Evolutionary conservation across 2,797 vertebrate species (phyloP).

Genomic region (Iguana delicatissima): DNA sequence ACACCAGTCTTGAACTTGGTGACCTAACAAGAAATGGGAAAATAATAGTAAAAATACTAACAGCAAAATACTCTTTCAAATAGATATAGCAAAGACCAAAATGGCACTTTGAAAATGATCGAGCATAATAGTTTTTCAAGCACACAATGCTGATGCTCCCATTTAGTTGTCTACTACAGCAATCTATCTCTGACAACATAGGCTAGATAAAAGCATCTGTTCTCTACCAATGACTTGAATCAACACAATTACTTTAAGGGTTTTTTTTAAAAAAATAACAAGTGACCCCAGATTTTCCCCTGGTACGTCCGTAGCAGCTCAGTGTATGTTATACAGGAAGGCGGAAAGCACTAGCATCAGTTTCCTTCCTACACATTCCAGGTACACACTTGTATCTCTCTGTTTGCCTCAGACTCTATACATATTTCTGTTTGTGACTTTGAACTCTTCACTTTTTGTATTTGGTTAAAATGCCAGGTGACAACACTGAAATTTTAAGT

Average conservation of each 20-base stretch:
- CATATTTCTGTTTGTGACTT: neutral
- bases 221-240: slow-evolving; percentile 39
- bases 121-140: neutral
- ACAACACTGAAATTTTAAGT: neutral
- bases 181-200: slow-evolving; percentile 49
- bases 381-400: slow-evolving; percentile 53
- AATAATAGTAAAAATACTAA: slow-evolving; percentile 16
- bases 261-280: neutral
- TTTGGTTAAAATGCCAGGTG: neutral
- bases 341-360: slow-evolving; percentile 66
- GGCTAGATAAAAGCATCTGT: slow-evolving; percentile 54
- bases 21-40: slow-evolving; percentile 42
- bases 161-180: slow-evolving; percentile 44
- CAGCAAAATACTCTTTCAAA: slow-evolving; percentile 29
- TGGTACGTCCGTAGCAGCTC: slow-evolving; percentile 54
- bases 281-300: slow-evolving; percentile 35
- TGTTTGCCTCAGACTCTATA: slow-evolving; percentile 36
- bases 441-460: slow-evolving; percentile 5
- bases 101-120: slow-evolving; percentile 35
- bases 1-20: slow-evolving; percentile 19
- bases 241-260: slow-evolving; percentile 58
- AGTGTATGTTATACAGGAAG: slow-evolving; percentile 60
- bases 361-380: slow-evolving; percentile 60
- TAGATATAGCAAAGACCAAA: slow-evolving; percentile 22
- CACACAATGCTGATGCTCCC: slow-evolving; percentile 6